Percentiles rank a stretch among this genome's conserved stretches.
phyloP scores from a whole-genome alignment of 2,113 vertebrate genomes.

The Pluvianellus socialis region DNA sequence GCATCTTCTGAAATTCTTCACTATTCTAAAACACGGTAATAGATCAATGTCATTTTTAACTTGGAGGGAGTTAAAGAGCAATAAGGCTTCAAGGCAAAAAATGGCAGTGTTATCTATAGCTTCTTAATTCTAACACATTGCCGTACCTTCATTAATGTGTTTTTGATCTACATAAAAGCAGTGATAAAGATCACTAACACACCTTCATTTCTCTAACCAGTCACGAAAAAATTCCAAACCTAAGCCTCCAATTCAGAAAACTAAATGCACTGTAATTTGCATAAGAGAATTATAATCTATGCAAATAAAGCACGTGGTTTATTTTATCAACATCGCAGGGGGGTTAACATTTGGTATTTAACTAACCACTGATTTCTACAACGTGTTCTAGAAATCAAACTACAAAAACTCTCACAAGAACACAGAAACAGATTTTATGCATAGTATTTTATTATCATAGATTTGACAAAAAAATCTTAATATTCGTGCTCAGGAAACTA shows the following conservation, averaged over 20 bases:
- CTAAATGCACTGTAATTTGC: not conserved
- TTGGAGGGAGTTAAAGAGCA: not conserved
- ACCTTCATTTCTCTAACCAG: not conserved
- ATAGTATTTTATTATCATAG: constrained; percentile 40
- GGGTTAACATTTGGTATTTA: not conserved
- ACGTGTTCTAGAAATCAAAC: constrained; percentile 38
- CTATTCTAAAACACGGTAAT: not conserved
- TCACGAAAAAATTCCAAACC: not conserved
- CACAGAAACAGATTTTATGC: constrained; percentile 56
- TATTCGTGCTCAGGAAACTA: constrained; percentile 42
- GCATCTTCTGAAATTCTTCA: not conserved
- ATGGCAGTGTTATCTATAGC: not conserved
- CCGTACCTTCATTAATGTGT: not conserved
- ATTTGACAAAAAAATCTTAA: constrained; percentile 12
- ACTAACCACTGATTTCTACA: not conserved
- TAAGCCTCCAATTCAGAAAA: not conserved
- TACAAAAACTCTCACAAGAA: constrained; percentile 21
- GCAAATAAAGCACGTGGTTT: not conserved
- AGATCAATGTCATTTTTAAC: not conserved
- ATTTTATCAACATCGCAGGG: not conserved
- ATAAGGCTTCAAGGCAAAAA: not conserved
- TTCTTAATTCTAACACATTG: not conserved
- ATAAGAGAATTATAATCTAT: not conserved
- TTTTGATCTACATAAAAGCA: not conserved
- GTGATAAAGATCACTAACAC: not conserved